Evolutionary conservation across 2,888 invertebrate species (phyloP).

Genomic region (Agrochola macilenta): DNA sequence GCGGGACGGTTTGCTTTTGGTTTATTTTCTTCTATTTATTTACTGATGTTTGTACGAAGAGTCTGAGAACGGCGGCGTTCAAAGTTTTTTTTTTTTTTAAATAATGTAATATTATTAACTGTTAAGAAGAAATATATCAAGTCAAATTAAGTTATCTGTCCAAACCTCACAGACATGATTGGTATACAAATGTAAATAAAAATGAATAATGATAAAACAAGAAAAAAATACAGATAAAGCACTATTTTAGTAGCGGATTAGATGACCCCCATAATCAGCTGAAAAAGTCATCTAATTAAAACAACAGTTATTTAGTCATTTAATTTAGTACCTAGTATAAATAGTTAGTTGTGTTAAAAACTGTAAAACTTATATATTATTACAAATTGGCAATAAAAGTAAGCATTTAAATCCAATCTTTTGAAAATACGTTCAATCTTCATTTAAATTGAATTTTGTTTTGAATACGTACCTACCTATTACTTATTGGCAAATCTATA

Average conservation of each 20-base stretch:
- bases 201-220: not conserved
- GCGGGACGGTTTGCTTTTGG: constrained; percentile 5
- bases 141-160: not conserved
- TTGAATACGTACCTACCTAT: too few relatives aligned
- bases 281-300: not conserved
- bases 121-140: not conserved
- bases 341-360: too few relatives aligned
- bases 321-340: too few relatives aligned
- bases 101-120: not conserved
- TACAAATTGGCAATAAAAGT: too few relatives aligned
- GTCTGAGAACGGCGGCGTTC: not conserved
- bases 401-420: too few relatives aligned
- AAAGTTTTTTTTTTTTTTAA: not conserved
- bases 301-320: too few relatives aligned
- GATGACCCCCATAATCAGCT: not conserved
- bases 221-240: not conserved
- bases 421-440: too few relatives aligned
- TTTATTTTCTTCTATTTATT: constrained; percentile 8
- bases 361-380: too few relatives aligned
- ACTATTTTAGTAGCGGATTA: not conserved
- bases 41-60: not conserved
- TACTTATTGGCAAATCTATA: too few relatives aligned
- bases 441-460: too few relatives aligned
- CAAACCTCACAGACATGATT: not conserved
- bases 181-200: not conserved